Base-by-base conservation (phyloP, 2,797 vertebrate genomes). In the Chlorospingus semifuscus region DNA sequence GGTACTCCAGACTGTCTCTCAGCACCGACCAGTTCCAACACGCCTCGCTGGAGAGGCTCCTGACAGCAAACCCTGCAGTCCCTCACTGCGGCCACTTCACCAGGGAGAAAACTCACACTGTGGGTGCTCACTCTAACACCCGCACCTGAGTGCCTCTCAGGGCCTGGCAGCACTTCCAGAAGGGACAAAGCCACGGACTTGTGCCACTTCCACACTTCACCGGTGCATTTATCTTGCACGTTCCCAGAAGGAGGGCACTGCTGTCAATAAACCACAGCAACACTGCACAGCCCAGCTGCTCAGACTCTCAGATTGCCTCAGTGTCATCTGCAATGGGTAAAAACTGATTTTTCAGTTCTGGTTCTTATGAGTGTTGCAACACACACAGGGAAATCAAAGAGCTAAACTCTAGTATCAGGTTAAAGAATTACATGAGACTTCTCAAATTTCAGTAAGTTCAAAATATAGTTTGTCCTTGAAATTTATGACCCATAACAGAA, bases 401-500 rank as follows among this genome's bases (percentile, higher is more conserved):
- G 29, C 60, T 69, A 24, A 90, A 83, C 39, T 82, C 69, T 22
- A 84, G 26, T 60, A 84, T 55, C 86, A 82, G 47, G 69, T 85
- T 95, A 74, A 93, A 94, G 71, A 88, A 86, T 60, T 92, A 78
- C 52, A 93, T 13, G 80, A 72, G 71, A 61, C 87, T 91, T 94
- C 94, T 96, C 84, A 42, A 74, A 94, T 96, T 91, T 90, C 94
- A 86, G 27, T 49, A 91, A 76, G 89, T 81, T 94, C 91, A 96
- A 95, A 94, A 96, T 81, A 96, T 52, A 84, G 89, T 72, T 72
- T 94, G 92, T 92, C 89, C 94, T 92, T 96, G 89, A 93, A 96
- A 96, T 95, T 94, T 94, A 90, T 93, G 91, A 96, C 91, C 91
- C 95, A 93, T 75, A 96, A 94, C 80, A 94, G 85, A 92, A 96